Base-by-base conservation (phyloP, 2,113 vertebrate genomes). In the Hypomesus transpacificus region DNA sequence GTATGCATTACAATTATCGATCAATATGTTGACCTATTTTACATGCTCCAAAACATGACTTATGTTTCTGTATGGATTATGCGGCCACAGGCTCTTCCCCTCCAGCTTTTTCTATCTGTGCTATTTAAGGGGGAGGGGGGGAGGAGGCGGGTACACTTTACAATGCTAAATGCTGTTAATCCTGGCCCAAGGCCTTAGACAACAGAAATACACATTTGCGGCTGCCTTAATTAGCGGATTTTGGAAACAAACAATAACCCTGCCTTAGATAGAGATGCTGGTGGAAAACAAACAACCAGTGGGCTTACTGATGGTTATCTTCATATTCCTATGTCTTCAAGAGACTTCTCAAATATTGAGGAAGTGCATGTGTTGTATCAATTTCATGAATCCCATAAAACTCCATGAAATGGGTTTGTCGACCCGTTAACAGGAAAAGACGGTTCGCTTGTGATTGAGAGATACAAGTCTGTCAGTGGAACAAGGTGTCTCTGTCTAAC, bases 111-210 rank as follows among this genome's bases (percentile, higher is more conserved):
- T 80, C 77, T 73, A 88, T 90, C 77, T 84, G 46, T 26, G 74
- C 81, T 85, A 82, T 85, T 86, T 82, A 75, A 75, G 62, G 76
- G 63, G 82, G 82, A 21, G 70, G 51, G 62, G 66, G 70, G 81
- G 74, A 77, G 82, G 81, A 21, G 70, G 51, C 56, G 66, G 72
- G 81, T 76, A 75, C 59, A 60, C 78, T 82, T 71, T 14, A 87
- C 86, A 88, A 86, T 86, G 84, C 85, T 89, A 88, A 90, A 85
- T 67, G 80, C 85, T 84, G 86, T 77, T 90, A 90, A 92, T 92
- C 89, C 87, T 68, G 68, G 79, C 91, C 85, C 14, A 24, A 81
- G 85, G 89, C 87, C 75, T 74, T 75, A 86, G 84, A 90, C 87
- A 87, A 85, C 86, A 90, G 76, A 90, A 91, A 90, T 86, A 87